Evolutionary conservation across 2,797 vertebrate species (phyloP).

Genomic region (Anas capensis): DNA sequence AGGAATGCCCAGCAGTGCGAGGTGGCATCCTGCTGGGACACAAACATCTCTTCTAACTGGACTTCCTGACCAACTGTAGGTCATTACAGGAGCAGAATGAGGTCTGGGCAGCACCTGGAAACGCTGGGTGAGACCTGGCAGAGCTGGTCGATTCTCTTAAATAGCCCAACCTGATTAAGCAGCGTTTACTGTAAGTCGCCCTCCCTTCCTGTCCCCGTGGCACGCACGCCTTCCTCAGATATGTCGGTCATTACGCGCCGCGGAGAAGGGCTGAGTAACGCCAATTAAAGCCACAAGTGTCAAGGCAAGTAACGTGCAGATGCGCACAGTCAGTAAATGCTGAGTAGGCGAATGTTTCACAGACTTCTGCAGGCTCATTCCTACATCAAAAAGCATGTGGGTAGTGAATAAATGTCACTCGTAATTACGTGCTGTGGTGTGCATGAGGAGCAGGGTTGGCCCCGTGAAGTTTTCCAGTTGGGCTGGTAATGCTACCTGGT

Average conservation of each 20-base stretch:
- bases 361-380: constrained; percentile 11
- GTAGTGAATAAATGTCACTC: constrained; percentile 38
- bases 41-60: not conserved
- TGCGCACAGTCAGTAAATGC: not conserved
- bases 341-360: not conserved
- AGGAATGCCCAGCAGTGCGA: rapidly evolving
- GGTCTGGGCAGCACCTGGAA: not conserved
- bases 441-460: not conserved
- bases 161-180: constrained; percentile 28
- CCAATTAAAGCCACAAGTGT: constrained; percentile 20
- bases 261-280: constrained; percentile 18
- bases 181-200: not conserved
- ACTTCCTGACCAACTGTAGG: not conserved
- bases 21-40: rapidly evolving
- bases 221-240: not conserved
- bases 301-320: not conserved
- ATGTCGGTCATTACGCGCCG: not conserved
- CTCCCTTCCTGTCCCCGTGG: not conserved
- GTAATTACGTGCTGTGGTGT: not conserved
- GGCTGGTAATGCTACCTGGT: constrained; percentile 4
- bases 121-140: not conserved
- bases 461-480: constrained; percentile 21
- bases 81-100: not conserved
- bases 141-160: not conserved
- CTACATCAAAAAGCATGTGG: constrained; percentile 5